phyloP scores from a whole-genome alignment of 2,797 vertebrate genomes.

The Gobio occitaniae region DNA sequence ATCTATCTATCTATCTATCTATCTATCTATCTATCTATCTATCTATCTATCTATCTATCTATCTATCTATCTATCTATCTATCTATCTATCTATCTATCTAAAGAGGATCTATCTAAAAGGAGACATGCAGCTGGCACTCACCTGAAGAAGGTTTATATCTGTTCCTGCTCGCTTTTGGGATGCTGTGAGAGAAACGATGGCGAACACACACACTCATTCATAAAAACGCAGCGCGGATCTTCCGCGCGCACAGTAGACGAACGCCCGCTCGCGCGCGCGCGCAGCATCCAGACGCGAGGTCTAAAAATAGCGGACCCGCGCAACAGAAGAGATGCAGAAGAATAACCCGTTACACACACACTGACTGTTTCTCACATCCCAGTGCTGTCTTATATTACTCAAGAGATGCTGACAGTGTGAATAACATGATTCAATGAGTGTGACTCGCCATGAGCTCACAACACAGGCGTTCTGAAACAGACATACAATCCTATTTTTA shows the following conservation, averaged over 20 bases:
- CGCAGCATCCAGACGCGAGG: background rate
- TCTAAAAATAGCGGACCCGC: slow-evolving; percentile 59
- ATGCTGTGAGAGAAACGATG: background rate
- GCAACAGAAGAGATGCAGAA: slow-evolving; percentile 31
- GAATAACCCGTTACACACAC: slow-evolving; percentile 16
- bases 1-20: background rate
- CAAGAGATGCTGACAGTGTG: background rate
- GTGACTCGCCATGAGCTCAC: background rate
- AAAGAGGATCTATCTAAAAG: background rate
- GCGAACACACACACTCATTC: slow-evolving; percentile 31
- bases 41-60: slow-evolving; percentile 19
- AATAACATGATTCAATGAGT: background rate
- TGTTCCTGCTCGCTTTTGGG: background rate
- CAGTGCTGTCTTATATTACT: background rate
- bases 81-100: slow-evolving; percentile 1
- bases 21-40: slow-evolving; percentile 15
- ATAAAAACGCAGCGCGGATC: slow-evolving; percentile 32
- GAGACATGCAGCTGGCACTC: background rate
- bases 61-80: slow-evolving; percentile 25
- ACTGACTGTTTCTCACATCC: background rate
- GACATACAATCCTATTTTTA: background rate
- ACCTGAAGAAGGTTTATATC: background rate
- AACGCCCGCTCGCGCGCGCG: background rate
- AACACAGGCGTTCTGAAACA: background rate
- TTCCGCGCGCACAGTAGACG: background rate